phyloP scores from a whole-genome alignment of 2,113 vertebrate genomes.

The Myrmecobius fasciatus region DNA sequence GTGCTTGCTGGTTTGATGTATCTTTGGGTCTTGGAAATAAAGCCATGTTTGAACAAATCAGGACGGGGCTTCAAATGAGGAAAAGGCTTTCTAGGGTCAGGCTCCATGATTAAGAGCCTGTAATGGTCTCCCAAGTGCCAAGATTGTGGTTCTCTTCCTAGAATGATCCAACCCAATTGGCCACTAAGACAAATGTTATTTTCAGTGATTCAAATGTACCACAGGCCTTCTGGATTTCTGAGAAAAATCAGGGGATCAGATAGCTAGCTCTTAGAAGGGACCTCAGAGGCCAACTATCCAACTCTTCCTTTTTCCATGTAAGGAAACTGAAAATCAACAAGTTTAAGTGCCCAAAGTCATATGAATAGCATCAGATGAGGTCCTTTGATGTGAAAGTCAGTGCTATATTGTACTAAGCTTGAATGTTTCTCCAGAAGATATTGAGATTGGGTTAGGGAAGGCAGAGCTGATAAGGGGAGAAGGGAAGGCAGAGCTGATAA shows the following conservation, averaged over 20 bases:
- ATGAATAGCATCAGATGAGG: neutral
- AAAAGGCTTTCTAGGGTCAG: neutral
- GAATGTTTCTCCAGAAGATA: neutral
- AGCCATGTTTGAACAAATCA: conserved; percentile 6
- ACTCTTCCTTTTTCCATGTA: neutral
- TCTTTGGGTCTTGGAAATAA: neutral
- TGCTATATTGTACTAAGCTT: neutral
- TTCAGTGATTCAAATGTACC: neutral
- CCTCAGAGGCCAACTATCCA: neutral
- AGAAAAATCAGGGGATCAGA: neutral
- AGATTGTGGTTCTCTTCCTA: neutral
- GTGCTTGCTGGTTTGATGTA: neutral
- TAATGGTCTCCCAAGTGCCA: neutral
- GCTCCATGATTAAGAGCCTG: neutral
- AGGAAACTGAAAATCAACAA: neutral
- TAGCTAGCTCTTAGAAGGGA: neutral
- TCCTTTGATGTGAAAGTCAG: neutral
- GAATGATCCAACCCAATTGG: neutral
- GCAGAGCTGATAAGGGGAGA: neutral
- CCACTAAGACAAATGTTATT: neutral
- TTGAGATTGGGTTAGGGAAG: neutral
- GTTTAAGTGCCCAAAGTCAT: neutral
- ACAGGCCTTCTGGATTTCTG: neutral
- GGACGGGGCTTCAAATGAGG: neutral
- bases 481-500: neutral